Conservation (phyloP, 2,113 vertebrate genomes). For the cattle (Bos taurus) region ARS-UCD2.0 NC_037328.1:113277001-113277500, state of each 20-base stretch:
- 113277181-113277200: not conserved
- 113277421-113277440: not conserved
- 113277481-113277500: not conserved
- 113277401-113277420: not conserved
- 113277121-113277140: no score
- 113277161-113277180: no score
- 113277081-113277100: no score
- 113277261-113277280: not conserved
- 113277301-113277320: not conserved
- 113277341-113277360: not conserved
- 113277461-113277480: not conserved
- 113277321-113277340: not conserved
- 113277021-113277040: no score
- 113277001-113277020: no score
- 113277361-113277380: not conserved
- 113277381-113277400: not conserved
- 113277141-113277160: no score
- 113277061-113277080: no score
- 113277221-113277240: not conserved
- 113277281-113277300: not conserved
- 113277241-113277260: not conserved
- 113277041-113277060: no score
- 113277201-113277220: not conserved
- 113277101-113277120: no score
- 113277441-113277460: not conserved